Base-by-base conservation (phyloP, 2,888 invertebrate genomes). In the Hipparchia sbordonii region DNA sequence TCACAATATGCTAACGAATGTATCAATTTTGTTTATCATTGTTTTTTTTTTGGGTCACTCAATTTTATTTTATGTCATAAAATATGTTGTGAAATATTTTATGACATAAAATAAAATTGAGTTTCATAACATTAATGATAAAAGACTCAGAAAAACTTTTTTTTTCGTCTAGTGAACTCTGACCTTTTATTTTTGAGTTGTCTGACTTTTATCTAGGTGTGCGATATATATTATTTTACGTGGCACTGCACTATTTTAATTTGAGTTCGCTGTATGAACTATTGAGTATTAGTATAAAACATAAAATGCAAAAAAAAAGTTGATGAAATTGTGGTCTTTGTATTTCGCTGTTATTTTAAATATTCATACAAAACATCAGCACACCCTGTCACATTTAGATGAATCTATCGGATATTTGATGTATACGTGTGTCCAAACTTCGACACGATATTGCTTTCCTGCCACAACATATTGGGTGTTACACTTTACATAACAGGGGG, bases 391-490 rank as follows among this genome's bases (percentile, higher is more conserved):
- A 68, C 71, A 65, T 76, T 71, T 72, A 70, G 72, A 76, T 76
- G 68, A 74, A 76, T 71, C 72, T 62, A 68, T 72, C 61, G 68
- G 70, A 76, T 76, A 74, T 72, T 74, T 69, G 65, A 68, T 69
- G 57, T 62, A 71, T 70, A 54, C 4, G 80, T 79, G 80, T 80
- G 79, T 75, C 76, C 70, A 76, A 79, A 75, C 78, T 80, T 76
- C 76, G 79, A 79, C 80, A 82, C 79, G 76, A 78, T 82, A 84
- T 82, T 79, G 80, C 80, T 80, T 80, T 79, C 75, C 79, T 77
- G 78, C 75, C 75, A 72, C 73, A 73, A 74, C 77, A 77, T 63
- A 63, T 63, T 78, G 73, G 74, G 61, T 23, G 72, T 76, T 80
- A 81, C 81, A 81, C 23, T 23, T 23, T 78, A 81, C 81, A 81